Conservation (phyloP, 2,113 vertebrate species). For the Anolis sagrei region DNA sequence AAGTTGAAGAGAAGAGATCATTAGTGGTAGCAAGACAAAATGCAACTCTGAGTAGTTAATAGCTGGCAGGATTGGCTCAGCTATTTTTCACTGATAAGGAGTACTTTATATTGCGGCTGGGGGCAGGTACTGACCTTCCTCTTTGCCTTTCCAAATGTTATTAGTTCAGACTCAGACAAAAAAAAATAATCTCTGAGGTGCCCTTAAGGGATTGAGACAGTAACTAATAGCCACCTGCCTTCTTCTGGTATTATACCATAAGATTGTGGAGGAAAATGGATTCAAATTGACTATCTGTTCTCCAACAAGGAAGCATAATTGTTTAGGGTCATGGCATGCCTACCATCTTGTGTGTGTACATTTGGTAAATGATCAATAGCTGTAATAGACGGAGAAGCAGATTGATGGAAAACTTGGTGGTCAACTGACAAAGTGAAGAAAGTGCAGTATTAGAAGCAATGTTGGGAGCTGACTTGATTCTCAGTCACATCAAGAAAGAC, state of each 20-base stretch:
- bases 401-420: not conserved
- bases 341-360: not conserved
- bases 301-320: not conserved
- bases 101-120: not conserved
- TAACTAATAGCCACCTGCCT: constrained; percentile 17
- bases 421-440: not conserved
- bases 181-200: not conserved
- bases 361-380: not conserved
- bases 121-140: constrained; percentile 12
- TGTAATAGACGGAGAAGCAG: not conserved
- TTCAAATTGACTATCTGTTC: not conserved
- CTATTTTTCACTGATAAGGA: constrained; percentile 34
- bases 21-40: constrained; percentile 21
- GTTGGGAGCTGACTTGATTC: too few species aligned
- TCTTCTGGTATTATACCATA: not conserved
- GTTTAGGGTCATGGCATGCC: not conserved
- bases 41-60: constrained; percentile 15
- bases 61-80: constrained; percentile 1
- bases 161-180: constrained; percentile 15
- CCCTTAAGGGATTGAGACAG: constrained; percentile 5
- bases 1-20: constrained; percentile 23
- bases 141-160: not conserved
- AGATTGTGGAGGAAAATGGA: not conserved
- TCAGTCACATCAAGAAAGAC: not conserved
- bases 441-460: not conserved